phyloP scores from a whole-genome alignment of 2,888 invertebrate genomes.

The Drosophila villosipedis region DNA sequence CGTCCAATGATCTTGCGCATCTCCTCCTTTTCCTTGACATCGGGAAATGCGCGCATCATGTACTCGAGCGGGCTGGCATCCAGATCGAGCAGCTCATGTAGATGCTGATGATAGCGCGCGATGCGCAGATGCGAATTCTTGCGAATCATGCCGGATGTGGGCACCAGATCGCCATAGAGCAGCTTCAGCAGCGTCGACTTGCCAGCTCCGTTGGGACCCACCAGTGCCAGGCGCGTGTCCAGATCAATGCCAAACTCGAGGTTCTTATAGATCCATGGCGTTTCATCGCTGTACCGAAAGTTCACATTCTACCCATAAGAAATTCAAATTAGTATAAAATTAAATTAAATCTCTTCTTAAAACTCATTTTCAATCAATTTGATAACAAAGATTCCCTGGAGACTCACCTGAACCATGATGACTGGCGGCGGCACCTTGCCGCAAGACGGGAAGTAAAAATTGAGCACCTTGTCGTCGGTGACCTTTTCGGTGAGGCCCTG shows the following conservation, averaged over 20 bases:
- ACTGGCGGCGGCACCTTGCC: constrained; percentile 99
- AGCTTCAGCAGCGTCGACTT: constrained; percentile 99
- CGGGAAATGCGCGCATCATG: constrained; percentile 98
- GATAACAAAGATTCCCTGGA: too few relatives aligned
- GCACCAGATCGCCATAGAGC: constrained; percentile 97
- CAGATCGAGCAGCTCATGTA: constrained; percentile 97
- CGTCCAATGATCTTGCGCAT: constrained; percentile 99
- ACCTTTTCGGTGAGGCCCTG: constrained; percentile 98
- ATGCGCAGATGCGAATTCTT: constrained; percentile 99
- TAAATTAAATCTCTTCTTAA: not conserved
- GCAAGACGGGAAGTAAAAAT: constrained; percentile 98
- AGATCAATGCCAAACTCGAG: constrained; percentile 99
- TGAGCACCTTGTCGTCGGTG: constrained; percentile 93
- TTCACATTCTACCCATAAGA: constrained; percentile 91
- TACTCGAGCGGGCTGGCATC: constrained; percentile 98
- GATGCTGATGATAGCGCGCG: constrained; percentile 99
- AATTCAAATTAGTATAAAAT: not conserved
- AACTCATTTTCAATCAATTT: not conserved
- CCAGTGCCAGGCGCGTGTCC: constrained; percentile 97
- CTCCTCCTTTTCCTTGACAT: constrained; percentile 98
- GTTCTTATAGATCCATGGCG: constrained; percentile 97
- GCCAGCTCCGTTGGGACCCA: constrained; percentile 99
- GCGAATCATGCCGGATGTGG: constrained; percentile 98
- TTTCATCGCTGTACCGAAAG: constrained; percentile 94
- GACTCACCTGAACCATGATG: constrained; percentile 96